Percentiles rank a stretch among this genome's conserved stretches.
These are phyloP conservation scores for Morone saxatilis DNA, from an alignment of 2,113 vertebrate species.

Conservation along the genomic window DNA sequence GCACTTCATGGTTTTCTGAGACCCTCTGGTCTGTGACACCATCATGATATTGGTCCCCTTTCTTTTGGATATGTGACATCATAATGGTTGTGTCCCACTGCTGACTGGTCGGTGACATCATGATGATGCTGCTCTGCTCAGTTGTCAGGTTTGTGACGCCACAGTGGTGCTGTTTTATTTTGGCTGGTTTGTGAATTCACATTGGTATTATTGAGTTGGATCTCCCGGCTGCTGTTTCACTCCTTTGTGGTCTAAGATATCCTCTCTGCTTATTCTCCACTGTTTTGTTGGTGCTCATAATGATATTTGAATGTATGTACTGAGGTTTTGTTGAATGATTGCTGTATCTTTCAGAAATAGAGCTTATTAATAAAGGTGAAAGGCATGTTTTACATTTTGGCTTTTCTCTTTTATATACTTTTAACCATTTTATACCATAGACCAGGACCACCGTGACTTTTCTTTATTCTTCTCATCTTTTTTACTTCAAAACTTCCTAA, in stretches of 20 bases:
- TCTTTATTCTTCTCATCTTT: background rate
- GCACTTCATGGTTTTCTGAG: background rate
- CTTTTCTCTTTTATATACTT: background rate
- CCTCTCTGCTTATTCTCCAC: background rate
- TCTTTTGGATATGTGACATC: background rate
- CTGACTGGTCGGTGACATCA: conserved; percentile 33
- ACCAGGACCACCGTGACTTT: background rate
- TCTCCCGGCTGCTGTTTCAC: background rate
- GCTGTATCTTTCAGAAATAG: background rate
- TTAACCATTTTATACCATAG: accelerated
- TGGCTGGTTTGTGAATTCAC: conserved; percentile 16
- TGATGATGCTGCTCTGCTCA: conserved; percentile 11
- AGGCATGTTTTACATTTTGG: background rate
- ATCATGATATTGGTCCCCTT: background rate
- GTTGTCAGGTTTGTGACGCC: conserved; percentile 15
- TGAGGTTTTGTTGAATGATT: background rate
- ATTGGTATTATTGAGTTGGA: background rate
- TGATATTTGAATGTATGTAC: background rate
- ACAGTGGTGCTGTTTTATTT: background rate
- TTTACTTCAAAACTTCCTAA: background rate
- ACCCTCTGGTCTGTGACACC: conserved; percentile 22
- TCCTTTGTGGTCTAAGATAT: background rate
- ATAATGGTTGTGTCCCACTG: background rate
- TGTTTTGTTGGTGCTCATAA: background rate
- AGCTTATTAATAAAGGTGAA: background rate